A percentile compares a stretch with the other conserved stretches of the same genome.
Conservation (phyloP, 2,888 invertebrate genomes). For the Nysson spinosus region DNA sequence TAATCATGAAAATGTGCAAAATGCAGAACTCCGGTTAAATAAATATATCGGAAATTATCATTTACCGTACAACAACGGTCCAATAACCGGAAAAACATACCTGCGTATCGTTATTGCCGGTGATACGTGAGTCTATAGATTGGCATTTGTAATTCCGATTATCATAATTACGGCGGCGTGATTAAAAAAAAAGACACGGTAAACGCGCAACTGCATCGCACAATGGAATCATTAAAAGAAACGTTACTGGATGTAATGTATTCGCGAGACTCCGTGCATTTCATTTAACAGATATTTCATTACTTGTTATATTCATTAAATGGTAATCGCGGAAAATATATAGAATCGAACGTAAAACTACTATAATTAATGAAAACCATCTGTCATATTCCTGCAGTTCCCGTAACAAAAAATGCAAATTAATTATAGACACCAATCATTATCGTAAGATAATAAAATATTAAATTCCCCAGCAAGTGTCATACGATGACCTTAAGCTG, state of each 20-base stretch:
- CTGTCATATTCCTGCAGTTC: no score
- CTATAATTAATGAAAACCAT: no score
- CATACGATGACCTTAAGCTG: no score
- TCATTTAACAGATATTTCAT: no score
- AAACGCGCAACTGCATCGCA: slow-evolving; percentile 5
- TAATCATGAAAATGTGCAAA: slow-evolving; percentile 31
- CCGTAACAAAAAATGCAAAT: no score
- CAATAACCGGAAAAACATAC: slow-evolving; percentile 47
- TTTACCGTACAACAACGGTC: slow-evolving; percentile 17
- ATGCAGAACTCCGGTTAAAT: slow-evolving; percentile 16
- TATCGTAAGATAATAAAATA: no score
- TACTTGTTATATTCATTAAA: neutral
- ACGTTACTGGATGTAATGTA: slow-evolving; percentile 40
- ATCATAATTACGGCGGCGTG: slow-evolving; percentile 34
- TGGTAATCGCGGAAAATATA: neutral
- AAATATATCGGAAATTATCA: slow-evolving; percentile 44
- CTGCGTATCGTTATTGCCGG: slow-evolving; percentile 15
- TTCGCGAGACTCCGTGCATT: slow-evolving; percentile 20
- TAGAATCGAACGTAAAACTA: no score
- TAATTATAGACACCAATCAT: no score
- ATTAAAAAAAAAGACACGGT: slow-evolving; percentile 26
- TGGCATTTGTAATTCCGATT: slow-evolving; percentile 47
- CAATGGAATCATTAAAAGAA: slow-evolving; percentile 44
- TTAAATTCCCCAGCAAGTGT: no score
- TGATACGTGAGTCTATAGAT: slow-evolving; percentile 9